Conservation (phyloP, 1,140 invertebrate genomes). For the Cheumatopsyche charites region DNA sequence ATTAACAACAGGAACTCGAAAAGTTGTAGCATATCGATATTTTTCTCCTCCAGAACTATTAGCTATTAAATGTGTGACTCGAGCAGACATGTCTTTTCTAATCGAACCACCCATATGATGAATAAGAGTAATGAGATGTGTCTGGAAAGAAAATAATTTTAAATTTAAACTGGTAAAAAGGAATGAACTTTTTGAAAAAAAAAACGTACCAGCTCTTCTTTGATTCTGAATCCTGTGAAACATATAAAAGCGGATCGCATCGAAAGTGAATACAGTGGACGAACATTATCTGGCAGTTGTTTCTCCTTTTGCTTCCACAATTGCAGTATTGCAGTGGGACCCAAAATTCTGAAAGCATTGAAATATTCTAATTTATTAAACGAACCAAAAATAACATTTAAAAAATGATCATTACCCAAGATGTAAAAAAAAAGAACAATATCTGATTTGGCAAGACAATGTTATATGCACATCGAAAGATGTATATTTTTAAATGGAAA, state of each 20-base stretch:
- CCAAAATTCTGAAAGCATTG: conserved; percentile 67
- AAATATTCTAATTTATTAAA: conserved; percentile 34
- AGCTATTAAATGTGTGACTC: conserved; percentile 92
- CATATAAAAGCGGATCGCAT: conserved; percentile 87
- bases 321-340: conserved; percentile 78
- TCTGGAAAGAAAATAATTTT: conserved; percentile 65
- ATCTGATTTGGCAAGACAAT: conserved; percentile 25
- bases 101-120: conserved; percentile 96
- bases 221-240: conserved; percentile 88
- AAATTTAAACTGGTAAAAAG: too few species aligned
- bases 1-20: conserved; percentile 86
- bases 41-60: conserved; percentile 86
- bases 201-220: conserved; percentile 80
- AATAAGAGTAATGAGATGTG: conserved; percentile 80
- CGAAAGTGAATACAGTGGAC: conserved; percentile 84
- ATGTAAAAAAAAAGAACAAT: neutral
- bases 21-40: conserved; percentile 82
- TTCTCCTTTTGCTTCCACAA: conserved; percentile 70
- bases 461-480: conserved; percentile 14
- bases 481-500: conserved; percentile 17
- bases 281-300: conserved; percentile 69
- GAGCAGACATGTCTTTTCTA: conserved; percentile 83
- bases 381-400: neutral
- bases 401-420: too few species aligned
- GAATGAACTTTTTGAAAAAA: conserved; percentile 32